Evolutionary conservation across 2,797 vertebrate genomes (phyloP).

Genomic region (Phrynocephalus forsythii): DNA sequence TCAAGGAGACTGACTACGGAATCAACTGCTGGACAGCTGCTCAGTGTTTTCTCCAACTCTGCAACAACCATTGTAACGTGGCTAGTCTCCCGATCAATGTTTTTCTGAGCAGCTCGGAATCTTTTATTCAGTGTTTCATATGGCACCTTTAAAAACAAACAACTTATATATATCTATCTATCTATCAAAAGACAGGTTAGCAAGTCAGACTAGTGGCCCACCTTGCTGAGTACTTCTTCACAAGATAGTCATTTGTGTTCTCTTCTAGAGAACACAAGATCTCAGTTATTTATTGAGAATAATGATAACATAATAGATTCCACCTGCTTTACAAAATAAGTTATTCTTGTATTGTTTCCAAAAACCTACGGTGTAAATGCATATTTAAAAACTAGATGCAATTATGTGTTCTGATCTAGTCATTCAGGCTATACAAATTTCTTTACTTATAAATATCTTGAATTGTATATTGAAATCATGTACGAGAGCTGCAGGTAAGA

Average conservation of each 20-base stretch:
- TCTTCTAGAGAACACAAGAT: not conserved
- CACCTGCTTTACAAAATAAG: not conserved
- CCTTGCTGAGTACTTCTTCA: not conserved
- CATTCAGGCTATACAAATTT: not conserved
- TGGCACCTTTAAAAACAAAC: conserved; percentile 84
- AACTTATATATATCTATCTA: not conserved
- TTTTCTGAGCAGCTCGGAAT: conserved; percentile 97
- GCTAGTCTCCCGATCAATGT: conserved; percentile 96
- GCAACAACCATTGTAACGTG: conserved; percentile 99
- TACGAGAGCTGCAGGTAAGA: not conserved
- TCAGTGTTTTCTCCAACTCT: conserved; percentile 96
- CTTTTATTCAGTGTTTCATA: conserved; percentile 99
- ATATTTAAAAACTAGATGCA: not conserved
- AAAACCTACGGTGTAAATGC: not conserved
- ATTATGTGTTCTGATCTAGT: not conserved
- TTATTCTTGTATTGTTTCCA: not conserved
- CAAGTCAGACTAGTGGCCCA: not conserved
- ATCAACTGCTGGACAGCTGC: conserved; percentile 95
- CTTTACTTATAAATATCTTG: not conserved
- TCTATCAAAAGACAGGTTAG: not conserved
- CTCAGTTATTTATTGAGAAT: not conserved
- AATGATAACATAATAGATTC: not conserved
- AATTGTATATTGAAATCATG: not conserved
- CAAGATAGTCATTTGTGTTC: not conserved
- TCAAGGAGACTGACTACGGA: conserved; percentile 96